phyloP scores from a whole-genome alignment of 92 coral and sea anemone genomes.

The Bergia sp. region DNA sequence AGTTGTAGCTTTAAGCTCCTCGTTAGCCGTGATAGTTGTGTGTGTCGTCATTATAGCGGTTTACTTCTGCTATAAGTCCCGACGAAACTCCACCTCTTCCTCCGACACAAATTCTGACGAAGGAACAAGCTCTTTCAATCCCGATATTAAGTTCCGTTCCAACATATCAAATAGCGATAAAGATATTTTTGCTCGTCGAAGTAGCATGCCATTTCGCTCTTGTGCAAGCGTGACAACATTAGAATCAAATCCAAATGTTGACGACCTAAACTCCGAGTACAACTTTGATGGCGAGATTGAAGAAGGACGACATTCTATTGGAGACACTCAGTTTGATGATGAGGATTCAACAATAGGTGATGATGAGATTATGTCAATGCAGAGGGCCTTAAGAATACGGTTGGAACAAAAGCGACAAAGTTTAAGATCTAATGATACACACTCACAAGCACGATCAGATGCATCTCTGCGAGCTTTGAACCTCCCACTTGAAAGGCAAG shows the following conservation, averaged over 20 bases:
- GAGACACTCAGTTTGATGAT: not conserved
- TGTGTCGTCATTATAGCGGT: not conserved
- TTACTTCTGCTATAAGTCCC: not conserved
- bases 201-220: conserved; percentile 21
- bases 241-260: conserved; percentile 5
- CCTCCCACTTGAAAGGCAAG: not conserved
- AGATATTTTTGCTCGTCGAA: conserved; percentile 1
- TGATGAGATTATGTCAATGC: not conserved
- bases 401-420: conserved; percentile 20
- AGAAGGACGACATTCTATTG: not conserved
- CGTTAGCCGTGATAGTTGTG: not conserved
- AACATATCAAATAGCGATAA: not conserved
- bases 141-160: conserved; percentile 17
- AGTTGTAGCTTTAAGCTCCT: not conserved
- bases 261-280: not conserved
- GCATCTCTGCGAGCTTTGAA: not conserved
- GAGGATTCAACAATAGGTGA: not conserved
- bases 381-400: conserved; percentile 11
- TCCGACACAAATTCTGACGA: conserved; percentile 1
- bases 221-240: conserved; percentile 38
- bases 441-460: not conserved
- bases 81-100: conserved; percentile 2
- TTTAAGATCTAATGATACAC: not conserved
- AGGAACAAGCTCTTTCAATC: conserved; percentile 9
- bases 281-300: not conserved